Percentiles rank a stretch among this genome's conserved stretches.
Conservation (phyloP, 2,888 invertebrate species). For the Junonia oenone region DNA sequence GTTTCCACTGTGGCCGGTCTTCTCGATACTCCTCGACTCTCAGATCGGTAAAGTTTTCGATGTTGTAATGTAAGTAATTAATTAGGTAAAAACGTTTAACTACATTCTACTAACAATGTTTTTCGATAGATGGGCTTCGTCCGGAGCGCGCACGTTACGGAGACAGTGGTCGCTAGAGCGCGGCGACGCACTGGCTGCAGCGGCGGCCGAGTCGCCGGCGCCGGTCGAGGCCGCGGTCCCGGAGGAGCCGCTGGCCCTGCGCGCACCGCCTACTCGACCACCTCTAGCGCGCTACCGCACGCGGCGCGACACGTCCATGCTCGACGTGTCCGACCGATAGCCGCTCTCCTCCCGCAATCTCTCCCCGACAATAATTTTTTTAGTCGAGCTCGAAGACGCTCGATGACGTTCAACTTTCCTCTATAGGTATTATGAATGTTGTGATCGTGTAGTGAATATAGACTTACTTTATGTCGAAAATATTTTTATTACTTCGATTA, state of each 20-base stretch:
- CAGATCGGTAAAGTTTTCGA: constrained; percentile 88
- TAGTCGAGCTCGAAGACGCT: constrained; percentile 36
- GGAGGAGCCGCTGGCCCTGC: constrained; percentile 33
- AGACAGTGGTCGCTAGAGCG: constrained; percentile 70
- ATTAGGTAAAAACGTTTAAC: no score
- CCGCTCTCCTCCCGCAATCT: constrained; percentile 14
- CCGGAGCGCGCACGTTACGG: constrained; percentile 46
- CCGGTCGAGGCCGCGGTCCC: constrained; percentile 30
- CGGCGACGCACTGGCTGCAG: constrained; percentile 53
- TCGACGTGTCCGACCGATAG: constrained; percentile 20
- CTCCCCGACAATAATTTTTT: constrained; percentile 63
- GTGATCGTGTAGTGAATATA: constrained; percentile 34
- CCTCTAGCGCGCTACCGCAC: constrained; percentile 46
- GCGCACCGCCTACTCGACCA: constrained; percentile 29
- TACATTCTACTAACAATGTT: neutral
- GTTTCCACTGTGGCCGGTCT: constrained; percentile 27
- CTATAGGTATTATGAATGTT: constrained; percentile 35
- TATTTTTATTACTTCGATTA: constrained; percentile 46
- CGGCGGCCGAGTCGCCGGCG: constrained; percentile 39
- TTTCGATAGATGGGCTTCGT: constrained; percentile 32
- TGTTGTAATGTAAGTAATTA: no score
- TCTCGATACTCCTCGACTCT: constrained; percentile 79
- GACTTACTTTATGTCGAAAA: constrained; percentile 32
- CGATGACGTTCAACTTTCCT: constrained; percentile 30
- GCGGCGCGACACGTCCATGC: constrained; percentile 32